These are phyloP conservation scores for Sipha flava DNA, from an alignment of 1,140 invertebrate genomes.

Conservation along the genomic window DNA sequence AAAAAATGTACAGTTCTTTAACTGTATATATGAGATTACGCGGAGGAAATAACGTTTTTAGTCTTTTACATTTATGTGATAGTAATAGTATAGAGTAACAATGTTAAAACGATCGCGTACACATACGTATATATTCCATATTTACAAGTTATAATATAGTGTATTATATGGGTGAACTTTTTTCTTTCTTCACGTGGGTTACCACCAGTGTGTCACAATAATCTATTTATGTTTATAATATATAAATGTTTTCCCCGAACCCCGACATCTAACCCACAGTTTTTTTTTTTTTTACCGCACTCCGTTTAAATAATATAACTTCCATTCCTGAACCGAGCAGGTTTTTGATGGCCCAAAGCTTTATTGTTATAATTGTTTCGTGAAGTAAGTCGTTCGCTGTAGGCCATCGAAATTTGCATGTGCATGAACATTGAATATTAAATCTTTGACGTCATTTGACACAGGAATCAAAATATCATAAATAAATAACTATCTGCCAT, in stretches of 20 bases:
- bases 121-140: not conserved
- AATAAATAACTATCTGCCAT: too few species aligned
- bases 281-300: not conserved
- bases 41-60: too few species aligned
- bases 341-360: not conserved
- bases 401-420: not conserved
- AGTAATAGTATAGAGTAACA: not conserved
- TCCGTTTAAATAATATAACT: not conserved
- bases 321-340: not conserved
- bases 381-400: not conserved
- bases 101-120: not conserved
- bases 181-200: conserved; percentile 3
- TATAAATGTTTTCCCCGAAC: not conserved
- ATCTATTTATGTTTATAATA: not conserved
- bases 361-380: not conserved
- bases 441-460: not conserved
- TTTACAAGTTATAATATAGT: not conserved
- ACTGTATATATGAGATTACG: too few species aligned
- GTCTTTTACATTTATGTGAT: not conserved
- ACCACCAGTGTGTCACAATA: not conserved
- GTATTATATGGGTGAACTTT: not conserved
- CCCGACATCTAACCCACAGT: not conserved
- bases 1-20: too few species aligned
- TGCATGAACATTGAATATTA: too few species aligned
- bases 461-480: not conserved